Conservation (phyloP, 2,888 invertebrate species). For the Drosophila mulleri region DNA sequence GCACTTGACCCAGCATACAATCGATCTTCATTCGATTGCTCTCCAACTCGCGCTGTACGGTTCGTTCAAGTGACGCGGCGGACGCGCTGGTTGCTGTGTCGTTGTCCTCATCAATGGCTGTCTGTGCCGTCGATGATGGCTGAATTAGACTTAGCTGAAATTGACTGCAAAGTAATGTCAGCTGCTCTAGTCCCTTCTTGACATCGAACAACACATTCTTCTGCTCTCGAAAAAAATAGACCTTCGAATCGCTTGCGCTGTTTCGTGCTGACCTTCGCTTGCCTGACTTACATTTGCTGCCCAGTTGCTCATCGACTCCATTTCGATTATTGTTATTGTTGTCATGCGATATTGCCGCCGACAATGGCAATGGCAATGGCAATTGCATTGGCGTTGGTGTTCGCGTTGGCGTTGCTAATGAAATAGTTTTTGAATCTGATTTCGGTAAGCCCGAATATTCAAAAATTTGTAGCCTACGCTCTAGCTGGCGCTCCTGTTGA, state of each 20-base stretch:
- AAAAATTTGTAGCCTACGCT: conserved; percentile 28
- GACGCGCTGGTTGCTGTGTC: neutral
- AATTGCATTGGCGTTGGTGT: conserved; percentile 3
- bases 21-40: conserved; percentile 50
- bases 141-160: conserved; percentile 66
- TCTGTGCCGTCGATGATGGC: neutral
- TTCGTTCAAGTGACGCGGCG: conserved; percentile 43
- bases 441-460: conserved; percentile 43
- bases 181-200: conserved; percentile 83
- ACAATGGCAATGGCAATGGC: conserved; percentile 11
- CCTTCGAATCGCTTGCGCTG: conserved; percentile 21
- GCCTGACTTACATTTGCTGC: neutral
- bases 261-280: conserved; percentile 14
- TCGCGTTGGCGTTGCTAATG: conserved; percentile 1
- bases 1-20: conserved; percentile 57
- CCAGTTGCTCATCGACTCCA: conserved; percentile 22
- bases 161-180: conserved; percentile 76
- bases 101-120: neutral
- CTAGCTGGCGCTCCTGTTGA: conserved; percentile 1
- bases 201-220: conserved; percentile 82
- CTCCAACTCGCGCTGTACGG: conserved; percentile 55
- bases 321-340: conserved; percentile 56
- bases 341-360: conserved; percentile 34
- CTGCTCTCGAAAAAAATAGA: conserved; percentile 77
- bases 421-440: neutral